Evolutionary conservation across 2,888 invertebrate genomes (phyloP).

Genomic region (Torymus auratus): DNA sequence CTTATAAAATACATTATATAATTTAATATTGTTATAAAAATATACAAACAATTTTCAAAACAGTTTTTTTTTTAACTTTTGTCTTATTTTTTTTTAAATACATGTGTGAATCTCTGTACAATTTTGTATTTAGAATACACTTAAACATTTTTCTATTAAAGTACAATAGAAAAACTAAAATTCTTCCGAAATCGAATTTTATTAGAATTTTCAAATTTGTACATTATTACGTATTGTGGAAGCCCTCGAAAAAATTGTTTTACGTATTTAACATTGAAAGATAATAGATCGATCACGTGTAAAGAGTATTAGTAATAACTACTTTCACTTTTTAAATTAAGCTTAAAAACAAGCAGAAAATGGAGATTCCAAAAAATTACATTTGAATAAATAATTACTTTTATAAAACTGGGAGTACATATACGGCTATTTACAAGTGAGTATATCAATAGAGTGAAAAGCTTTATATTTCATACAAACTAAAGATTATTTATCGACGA

Average conservation of each 20-base stretch:
- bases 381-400: slow-evolving; percentile 44
- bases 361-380: slow-evolving; percentile 32
- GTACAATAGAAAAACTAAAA: too few relatives aligned
- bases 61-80: too few relatives aligned
- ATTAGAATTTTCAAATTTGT: slow-evolving; percentile 4
- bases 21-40: slow-evolving; percentile 2
- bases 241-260: not conserved
- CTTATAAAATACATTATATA: not conserved
- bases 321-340: not conserved
- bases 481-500: too few relatives aligned
- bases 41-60: not conserved
- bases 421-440: slow-evolving; percentile 44
- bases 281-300: not conserved
- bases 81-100: too few relatives aligned
- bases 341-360: slow-evolving; percentile 5
- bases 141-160: too few relatives aligned
- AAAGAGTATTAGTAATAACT: slow-evolving; percentile 2
- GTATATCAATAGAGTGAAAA: slow-evolving; percentile 27
- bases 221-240: slow-evolving; percentile 3
- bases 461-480: not conserved
- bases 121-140: too few relatives aligned
- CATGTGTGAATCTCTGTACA: too few relatives aligned
- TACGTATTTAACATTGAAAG: not conserved
- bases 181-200: not conserved
- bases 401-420: not conserved